A percentile compares a stretch with the other conserved stretches of the same genome.
phyloP scores from a whole-genome alignment of 37 sponge, comb jelly and placozoan genomes.

The Amphimedon queenslandica region DNA sequence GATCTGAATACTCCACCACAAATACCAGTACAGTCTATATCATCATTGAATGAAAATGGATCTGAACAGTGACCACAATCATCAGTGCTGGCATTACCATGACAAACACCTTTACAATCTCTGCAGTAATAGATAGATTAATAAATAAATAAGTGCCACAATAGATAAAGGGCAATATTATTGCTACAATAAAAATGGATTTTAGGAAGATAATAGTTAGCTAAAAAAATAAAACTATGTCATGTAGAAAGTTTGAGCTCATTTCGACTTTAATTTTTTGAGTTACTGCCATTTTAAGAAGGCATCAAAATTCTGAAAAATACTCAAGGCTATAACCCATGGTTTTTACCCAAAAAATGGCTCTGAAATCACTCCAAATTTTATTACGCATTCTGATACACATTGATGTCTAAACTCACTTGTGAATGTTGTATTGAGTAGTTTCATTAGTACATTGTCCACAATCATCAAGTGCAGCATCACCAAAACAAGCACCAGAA shows the following conservation, averaged over 20 bases:
- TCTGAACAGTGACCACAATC: constrained; percentile 77
- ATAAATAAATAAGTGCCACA: not conserved
- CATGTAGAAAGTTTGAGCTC: too few relatives aligned
- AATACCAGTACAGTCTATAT: constrained; percentile 76
- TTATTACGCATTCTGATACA: too few relatives aligned
- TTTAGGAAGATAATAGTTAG: too few relatives aligned
- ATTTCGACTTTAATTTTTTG: too few relatives aligned
- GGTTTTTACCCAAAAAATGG: too few relatives aligned
- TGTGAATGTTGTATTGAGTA: constrained; percentile 55
- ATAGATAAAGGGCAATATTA: not conserved
- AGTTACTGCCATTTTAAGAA: too few relatives aligned
- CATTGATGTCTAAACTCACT: constrained; percentile 43
- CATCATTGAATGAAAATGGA: constrained; percentile 36
- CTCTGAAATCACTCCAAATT: too few relatives aligned
- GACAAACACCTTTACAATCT: constrained; percentile 79
- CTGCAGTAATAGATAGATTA: constrained; percentile 14
- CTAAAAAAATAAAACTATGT: too few relatives aligned
- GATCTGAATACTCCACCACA: constrained; percentile 65
- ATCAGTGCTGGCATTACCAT: constrained; percentile 59
- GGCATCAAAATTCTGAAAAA: too few relatives aligned
- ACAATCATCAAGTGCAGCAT: constrained; percentile 63
- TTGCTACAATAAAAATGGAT: too few relatives aligned
- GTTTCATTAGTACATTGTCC: constrained; percentile 53
- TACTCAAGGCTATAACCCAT: too few relatives aligned
- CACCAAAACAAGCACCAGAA: constrained; percentile 57